Evolutionary conservation across 2,113 vertebrate species (phyloP).

Genomic region (Reinhardtius hippoglossoides): DNA sequence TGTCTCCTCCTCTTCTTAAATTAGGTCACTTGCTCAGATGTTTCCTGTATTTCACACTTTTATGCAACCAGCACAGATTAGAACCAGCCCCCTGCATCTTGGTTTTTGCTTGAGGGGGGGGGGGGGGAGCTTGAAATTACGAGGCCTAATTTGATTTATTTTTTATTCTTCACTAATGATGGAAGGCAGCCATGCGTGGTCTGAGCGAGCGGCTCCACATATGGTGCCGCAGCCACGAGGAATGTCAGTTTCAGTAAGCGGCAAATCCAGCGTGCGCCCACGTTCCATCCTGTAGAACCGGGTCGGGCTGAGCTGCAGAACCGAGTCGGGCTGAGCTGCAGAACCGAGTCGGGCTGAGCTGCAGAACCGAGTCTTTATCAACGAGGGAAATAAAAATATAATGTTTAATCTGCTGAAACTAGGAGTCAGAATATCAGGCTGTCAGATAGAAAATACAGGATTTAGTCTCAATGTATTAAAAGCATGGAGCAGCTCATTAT

Average conservation of each 20-base stretch:
- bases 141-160: conserved; percentile 32
- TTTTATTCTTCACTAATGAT: conserved; percentile 62
- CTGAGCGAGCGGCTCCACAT: conserved; percentile 63
- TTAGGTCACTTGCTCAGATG: neutral
- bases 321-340: no score
- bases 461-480: no score
- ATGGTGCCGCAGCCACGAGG: conserved; percentile 68
- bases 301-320: neutral
- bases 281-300: conserved; percentile 24
- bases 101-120: conserved; percentile 25
- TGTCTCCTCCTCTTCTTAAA: neutral
- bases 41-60: conserved; percentile 17
- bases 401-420: no score
- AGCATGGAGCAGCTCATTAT: no score
- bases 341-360: no score
- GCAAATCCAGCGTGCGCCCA: conserved; percentile 16
- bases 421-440: no score
- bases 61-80: neutral
- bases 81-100: neutral
- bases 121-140: conserved; percentile 27
- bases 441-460: no score
- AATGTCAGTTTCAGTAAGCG: conserved; percentile 42
- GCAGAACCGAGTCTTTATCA: neutral
- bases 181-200: conserved; percentile 52
- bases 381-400: no score